Base-by-base conservation (phyloP, 2,113 vertebrate species). In the Silurus meridionalis region DNA sequence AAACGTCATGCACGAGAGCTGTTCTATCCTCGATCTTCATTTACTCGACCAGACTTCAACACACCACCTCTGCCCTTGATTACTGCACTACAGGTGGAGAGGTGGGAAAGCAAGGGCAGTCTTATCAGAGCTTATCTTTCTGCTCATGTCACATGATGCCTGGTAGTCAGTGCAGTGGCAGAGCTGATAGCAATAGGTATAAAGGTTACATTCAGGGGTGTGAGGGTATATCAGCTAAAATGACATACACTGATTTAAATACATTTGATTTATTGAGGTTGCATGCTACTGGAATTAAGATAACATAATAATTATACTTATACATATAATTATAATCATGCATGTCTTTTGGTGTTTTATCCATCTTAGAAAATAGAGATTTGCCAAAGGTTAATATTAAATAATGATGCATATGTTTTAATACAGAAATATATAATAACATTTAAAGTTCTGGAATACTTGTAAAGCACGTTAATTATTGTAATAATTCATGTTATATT, bases 21-120 rank as follows among this genome's bases (percentile, higher is more conserved):
- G 84, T 94, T 11, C 46, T 89, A 83, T 75, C 93, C 3, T 94
- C 93, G 5, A 85, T 78, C 13, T 69, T 60, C 50, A 89, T 95
- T 52, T 91, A 94, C 79, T 94, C 96, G 4, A 89, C 92, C 15
- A 87, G 85, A 75, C 48, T 96, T 71, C 92, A 94, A 80, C 53
- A 4, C 28, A 64, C 84, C 0, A 77, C 85, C 55, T 72, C 87
- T 9, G 48, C 50, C 23, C 57, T 89, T 48, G 85, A 92, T 85
- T 93, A 92, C 86, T 60, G 57, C 67, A 81, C 90, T 11, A 86
- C 92, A 89, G 82, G 90, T 72, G 93, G 91, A 58, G 91, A 96
- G 95, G 95, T 96, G 90, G 91, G 88, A 83, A 17, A 82, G 23
- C 61, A n/a, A 58, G 60, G 15, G 19, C 69, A 50, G 23, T 13